Evolutionary conservation across 2,113 vertebrate genomes (phyloP).

Genomic region (Varanus komodoensis): DNA sequence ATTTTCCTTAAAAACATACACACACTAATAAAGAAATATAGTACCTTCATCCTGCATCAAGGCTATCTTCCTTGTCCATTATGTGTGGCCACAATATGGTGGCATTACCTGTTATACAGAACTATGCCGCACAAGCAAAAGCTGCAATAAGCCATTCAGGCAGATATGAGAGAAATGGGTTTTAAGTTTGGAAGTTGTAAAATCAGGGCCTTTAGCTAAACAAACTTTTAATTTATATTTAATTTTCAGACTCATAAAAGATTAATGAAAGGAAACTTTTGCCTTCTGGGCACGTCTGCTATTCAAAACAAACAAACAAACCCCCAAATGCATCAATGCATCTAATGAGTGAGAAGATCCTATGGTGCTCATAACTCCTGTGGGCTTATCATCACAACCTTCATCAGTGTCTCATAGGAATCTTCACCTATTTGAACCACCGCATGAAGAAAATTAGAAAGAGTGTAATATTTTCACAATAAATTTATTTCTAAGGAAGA

Average conservation of each 20-base stretch:
- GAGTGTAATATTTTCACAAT: background rate
- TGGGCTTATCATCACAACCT: background rate
- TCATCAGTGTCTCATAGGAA: conserved; percentile 31
- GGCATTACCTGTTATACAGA: background rate
- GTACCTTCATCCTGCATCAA: background rate
- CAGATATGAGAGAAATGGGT: background rate
- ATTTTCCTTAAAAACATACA: background rate
- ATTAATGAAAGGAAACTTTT: conserved; percentile 52
- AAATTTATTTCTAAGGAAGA: conserved; percentile 2
- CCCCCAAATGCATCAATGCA: conserved; percentile 49
- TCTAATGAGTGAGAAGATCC: conserved; percentile 28
- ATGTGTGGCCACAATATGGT: background rate
- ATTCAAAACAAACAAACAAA: conserved; percentile 34
- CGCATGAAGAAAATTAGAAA: conserved; percentile 20
- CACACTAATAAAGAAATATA: background rate
- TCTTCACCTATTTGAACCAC: background rate
- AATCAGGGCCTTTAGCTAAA: conserved; percentile 21
- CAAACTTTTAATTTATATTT: conserved; percentile 67
- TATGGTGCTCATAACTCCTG: background rate
- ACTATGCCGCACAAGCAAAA: background rate
- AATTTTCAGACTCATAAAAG: conserved; percentile 54
- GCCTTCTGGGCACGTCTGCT: conserved; percentile 28
- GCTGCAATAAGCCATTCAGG: background rate
- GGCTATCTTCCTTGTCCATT: background rate
- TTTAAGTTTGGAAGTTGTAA: conserved; percentile 13